These are phyloP conservation scores for Drosophila mojavensis DNA, from an alignment of 1,140 invertebrate species.

Conservation along the genomic window DNA sequence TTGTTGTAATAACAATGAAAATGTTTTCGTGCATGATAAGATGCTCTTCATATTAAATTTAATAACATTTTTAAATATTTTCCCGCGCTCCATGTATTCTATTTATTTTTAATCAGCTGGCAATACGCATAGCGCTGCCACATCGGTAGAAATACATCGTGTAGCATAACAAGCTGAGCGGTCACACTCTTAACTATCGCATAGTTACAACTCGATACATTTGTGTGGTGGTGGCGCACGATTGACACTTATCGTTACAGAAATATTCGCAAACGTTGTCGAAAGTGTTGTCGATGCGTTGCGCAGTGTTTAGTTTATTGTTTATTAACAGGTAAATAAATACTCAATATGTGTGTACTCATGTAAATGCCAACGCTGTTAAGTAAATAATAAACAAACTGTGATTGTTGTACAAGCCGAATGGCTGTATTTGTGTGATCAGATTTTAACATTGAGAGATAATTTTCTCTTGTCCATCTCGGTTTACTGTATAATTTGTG, in stretches of 20 bases:
- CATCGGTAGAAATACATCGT: neutral
- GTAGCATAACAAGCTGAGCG: neutral
- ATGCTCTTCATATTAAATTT: slow-evolving; percentile 18
- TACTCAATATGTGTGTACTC: neutral
- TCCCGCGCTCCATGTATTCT: neutral
- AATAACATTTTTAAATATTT: slow-evolving; percentile 29
- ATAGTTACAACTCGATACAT: neutral
- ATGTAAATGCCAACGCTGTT: neutral
- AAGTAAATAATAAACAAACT: neutral
- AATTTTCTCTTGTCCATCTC: slow-evolving; percentile 36
- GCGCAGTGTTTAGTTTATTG: slow-evolving; percentile 22
- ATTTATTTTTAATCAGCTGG: neutral
- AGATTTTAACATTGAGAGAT: slow-evolving; percentile 1
- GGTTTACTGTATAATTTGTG: slow-evolving; percentile 63
- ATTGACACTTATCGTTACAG: neutral
- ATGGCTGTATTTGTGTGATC: slow-evolving; percentile 3
- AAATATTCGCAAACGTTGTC: slow-evolving; percentile 16
- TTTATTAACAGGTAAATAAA: slow-evolving; percentile 50
- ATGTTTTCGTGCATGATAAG: slow-evolving; percentile 40
- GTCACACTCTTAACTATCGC: neutral
- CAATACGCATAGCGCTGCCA: neutral
- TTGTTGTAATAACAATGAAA: slow-evolving; percentile 52
- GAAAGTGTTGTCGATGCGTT: slow-evolving; percentile 20
- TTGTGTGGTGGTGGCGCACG: slow-evolving; percentile 1
- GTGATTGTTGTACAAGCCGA: neutral